phyloP scores from a whole-genome alignment of 2,113 vertebrate genomes.

The Motacilla alba region DNA sequence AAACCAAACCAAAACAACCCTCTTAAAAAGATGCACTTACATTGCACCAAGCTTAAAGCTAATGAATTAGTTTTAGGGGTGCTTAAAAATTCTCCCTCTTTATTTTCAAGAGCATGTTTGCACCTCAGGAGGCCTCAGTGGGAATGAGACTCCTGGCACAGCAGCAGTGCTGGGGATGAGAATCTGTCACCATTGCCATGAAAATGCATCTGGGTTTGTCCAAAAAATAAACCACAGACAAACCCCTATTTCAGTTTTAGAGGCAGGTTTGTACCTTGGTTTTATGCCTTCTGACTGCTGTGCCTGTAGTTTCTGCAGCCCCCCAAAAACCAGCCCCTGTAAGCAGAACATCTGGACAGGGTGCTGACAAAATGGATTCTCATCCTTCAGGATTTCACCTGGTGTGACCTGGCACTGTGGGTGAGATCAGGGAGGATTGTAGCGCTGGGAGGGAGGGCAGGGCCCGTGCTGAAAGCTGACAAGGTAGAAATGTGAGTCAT shows the following conservation, averaged over 20 bases:
- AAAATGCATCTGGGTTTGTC: neutral
- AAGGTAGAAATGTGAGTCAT: conserved; percentile 43
- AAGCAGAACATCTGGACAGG: neutral
- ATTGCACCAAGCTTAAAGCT: neutral
- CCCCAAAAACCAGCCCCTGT: neutral
- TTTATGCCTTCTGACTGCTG: neutral
- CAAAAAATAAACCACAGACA: neutral
- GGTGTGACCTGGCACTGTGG: conserved; percentile 38
- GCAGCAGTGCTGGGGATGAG: neutral
- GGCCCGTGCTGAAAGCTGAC: conserved; percentile 45
- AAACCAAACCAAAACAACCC: fast-evolving
- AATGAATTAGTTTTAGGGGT: neutral
- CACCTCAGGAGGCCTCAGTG: neutral
- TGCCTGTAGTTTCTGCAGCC: neutral
- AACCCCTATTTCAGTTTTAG: neutral
- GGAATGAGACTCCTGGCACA: neutral
- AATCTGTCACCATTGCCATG: fast-evolving
- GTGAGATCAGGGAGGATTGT: conserved; percentile 41
- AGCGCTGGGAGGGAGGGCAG: conserved; percentile 42
- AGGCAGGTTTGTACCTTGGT: neutral
- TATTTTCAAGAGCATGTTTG: neutral
- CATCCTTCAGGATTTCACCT: neutral
- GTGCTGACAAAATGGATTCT: neutral
- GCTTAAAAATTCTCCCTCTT: neutral
- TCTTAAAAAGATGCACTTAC: neutral